Percentiles rank a stretch among this genome's conserved stretches.
Conservation (phyloP, 2,113 vertebrate species). For the Halcyon malimbica region DNA sequence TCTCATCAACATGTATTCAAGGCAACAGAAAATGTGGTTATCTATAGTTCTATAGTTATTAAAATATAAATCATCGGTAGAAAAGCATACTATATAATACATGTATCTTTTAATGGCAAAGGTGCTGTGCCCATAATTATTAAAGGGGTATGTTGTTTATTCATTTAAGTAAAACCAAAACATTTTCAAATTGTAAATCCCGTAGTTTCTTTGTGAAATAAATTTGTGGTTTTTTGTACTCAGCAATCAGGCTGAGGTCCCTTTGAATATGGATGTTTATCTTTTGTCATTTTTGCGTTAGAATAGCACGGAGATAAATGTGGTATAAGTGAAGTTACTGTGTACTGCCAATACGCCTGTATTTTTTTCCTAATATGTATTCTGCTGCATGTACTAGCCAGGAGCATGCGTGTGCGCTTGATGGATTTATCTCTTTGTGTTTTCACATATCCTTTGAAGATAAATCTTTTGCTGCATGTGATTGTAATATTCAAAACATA, state of each 20-base stretch:
- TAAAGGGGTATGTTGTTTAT: background rate
- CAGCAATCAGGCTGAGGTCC: background rate
- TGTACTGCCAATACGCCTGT: background rate
- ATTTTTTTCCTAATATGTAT: background rate
- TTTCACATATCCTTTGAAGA: background rate
- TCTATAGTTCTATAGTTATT: background rate
- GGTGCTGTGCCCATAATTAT: background rate
- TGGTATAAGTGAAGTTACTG: background rate
- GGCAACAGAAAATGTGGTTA: background rate
- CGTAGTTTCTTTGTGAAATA: background rate
- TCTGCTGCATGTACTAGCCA: background rate
- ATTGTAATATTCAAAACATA: background rate
- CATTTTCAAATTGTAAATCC: background rate
- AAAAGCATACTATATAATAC: background rate
- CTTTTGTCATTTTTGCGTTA: background rate
- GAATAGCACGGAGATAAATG: background rate
- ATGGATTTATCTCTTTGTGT: background rate
- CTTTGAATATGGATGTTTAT: background rate
- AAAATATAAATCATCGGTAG: background rate
- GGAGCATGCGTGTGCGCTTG: background rate
- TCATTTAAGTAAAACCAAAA: background rate
- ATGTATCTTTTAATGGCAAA: background rate
- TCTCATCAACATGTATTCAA: background rate
- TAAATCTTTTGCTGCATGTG: background rate
- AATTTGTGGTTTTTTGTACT: background rate